Percentiles rank a stretch among this genome's conserved stretches.
phyloP scores from a whole-genome alignment of 37 sponge, comb jelly and placozoan species.

The Corticium candelabrum region DNA sequence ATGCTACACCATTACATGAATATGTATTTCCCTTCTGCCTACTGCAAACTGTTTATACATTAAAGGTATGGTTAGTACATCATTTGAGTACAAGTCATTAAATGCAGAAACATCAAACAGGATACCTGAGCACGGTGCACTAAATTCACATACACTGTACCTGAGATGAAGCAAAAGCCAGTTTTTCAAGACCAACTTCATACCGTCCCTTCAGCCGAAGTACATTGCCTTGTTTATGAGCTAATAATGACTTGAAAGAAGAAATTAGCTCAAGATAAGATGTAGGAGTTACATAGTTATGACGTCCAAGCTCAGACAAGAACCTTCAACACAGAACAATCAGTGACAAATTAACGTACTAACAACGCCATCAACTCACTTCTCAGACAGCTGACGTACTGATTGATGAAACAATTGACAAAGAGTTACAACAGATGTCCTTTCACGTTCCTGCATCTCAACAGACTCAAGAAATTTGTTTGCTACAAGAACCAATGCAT shows the following conservation, averaged over 20 bases:
- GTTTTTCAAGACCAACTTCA: conserved; percentile 90
- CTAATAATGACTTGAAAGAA: conserved; percentile 83
- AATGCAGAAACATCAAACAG: no score
- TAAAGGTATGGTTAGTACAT: no score
- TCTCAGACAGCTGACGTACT: conserved; percentile 64
- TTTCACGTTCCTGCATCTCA: conserved; percentile 65
- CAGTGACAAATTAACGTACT: no score
- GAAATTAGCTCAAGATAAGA: conserved; percentile 97
- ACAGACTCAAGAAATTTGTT: conserved; percentile 94
- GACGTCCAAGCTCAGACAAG: conserved; percentile 55
- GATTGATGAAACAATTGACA: conserved; percentile 96
- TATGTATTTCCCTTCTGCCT: no score
- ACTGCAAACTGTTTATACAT: no score
- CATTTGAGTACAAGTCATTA: no score
- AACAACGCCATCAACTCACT: no score
- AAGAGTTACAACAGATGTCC: conserved; percentile 54
- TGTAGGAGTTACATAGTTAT: conserved; percentile 97
- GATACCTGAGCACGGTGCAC: neutral
- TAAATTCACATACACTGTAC: no score
- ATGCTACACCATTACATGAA: no score
- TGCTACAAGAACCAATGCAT: conserved; percentile 85
- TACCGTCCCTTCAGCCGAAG: conserved; percentile 78
- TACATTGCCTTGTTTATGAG: conserved; percentile 70
- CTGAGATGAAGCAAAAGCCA: conserved; percentile 93
- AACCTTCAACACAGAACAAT: conserved; percentile 26